Evolutionary conservation across 2,113 vertebrate species (phyloP), one percentile per base, ranked within the genome.

Genomic region (Centrocercus urophasianus): DNA sequence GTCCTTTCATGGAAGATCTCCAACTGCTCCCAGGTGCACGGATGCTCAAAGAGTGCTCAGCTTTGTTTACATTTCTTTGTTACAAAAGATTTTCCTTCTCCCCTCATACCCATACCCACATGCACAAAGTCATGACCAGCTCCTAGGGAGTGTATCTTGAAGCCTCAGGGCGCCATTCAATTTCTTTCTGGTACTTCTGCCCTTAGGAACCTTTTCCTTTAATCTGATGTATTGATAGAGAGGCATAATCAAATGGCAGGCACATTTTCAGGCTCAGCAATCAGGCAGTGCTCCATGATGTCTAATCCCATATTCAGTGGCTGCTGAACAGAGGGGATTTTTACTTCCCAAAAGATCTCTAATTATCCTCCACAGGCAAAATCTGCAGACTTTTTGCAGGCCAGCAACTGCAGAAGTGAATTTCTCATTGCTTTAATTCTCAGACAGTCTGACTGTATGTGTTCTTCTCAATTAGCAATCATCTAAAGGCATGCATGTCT

Each of bases 1-100:
- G 24, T 57, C 67, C 5, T 82, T 43, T 87, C 86, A 65, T 48
- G 27, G 66, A 86, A 93, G 70, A 83, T 30, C 36, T 66, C 36
- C 61, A 84, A 1, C 47, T 79, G 34, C 12, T 80, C 76, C n/a
- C 80, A 96, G 63, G 93, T 56, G 75, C 91, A 86, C 83, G 96
- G 70, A 91, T 85, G 78, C 6, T 72, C 34, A 72, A 56, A 17
- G 27, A 78, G 42, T 18, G 2, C 20, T 45, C 70, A 6, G 7
- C 27, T 65, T 56, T 73, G 32, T 56, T 79, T 21, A 42, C 3
- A 34, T 70, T 69, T 83, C 10, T 76, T 89, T 20, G 17, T 25
- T 40, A 40, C 40, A 61, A 89, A 42, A 71, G 36, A 54, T n/a
- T 52, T 72, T 43, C 30, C 27, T 48, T 72, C 54, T 77, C 24